Evolutionary conservation across 2,797 vertebrate species (phyloP).

Genomic region (Erethizon dorsatum): DNA sequence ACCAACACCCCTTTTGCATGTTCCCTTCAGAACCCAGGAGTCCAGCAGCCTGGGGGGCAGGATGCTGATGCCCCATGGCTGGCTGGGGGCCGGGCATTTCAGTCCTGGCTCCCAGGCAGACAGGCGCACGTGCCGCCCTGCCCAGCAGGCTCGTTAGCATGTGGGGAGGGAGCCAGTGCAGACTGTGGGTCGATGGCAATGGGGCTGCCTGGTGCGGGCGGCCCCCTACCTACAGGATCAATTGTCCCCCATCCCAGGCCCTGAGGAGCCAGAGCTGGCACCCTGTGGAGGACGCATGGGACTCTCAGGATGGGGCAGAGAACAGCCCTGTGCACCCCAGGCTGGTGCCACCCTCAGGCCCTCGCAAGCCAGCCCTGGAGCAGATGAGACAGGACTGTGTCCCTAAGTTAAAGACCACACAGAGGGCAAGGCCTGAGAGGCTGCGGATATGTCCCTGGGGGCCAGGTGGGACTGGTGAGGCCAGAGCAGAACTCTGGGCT

Average conservation of each 20-base stretch:
- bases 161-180: conserved; percentile 70
- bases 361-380: not conserved
- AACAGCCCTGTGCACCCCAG: conserved; percentile 82
- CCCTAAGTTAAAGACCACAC: not conserved
- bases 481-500: not conserved
- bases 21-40: not conserved
- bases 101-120: conserved; percentile 75
- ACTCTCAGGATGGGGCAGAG: conserved; percentile 73
- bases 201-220: not conserved
- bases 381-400: accelerated
- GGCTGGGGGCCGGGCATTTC: not conserved
- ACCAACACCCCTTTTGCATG: accelerated
- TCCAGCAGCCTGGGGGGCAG: accelerated
- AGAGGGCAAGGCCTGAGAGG: not conserved
- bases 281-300: conserved; percentile 77
- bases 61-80: accelerated
- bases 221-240: conserved; percentile 71
- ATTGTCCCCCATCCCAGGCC: conserved; percentile 68
- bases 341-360: not conserved
- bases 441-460: not conserved
- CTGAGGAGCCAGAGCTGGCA: conserved; percentile 78
- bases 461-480: not conserved
- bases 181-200: conserved; percentile 83
- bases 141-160: conserved; percentile 86
- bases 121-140: conserved; percentile 75